Evolutionary conservation across 2,797 vertebrate species (phyloP).

Genomic region (Sphenopsis melanotis): DNA sequence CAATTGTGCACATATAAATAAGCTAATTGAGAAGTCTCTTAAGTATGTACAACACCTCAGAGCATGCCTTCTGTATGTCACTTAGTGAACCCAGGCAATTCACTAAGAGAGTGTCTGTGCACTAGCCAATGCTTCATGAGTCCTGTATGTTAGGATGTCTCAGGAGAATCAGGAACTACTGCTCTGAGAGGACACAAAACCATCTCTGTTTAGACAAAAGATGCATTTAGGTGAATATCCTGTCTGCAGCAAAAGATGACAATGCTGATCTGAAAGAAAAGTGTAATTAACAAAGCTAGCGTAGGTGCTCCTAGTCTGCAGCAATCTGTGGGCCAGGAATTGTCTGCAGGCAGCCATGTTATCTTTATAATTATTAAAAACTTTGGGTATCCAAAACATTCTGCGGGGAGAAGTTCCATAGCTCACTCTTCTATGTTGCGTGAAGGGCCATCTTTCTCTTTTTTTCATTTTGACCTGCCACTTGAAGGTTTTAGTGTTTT

Average conservation of each 20-base stretch:
- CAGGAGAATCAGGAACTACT: background rate
- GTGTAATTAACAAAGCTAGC: background rate
- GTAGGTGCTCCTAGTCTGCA: background rate
- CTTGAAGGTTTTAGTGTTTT: background rate
- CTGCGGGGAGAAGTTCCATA: background rate
- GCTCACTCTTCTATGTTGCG: background rate
- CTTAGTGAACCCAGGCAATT: background rate
- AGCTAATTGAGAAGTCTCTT: background rate
- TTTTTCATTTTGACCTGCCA: background rate
- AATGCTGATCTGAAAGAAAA: background rate
- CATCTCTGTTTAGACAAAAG: background rate
- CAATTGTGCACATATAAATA: background rate
- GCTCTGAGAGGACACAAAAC: background rate
- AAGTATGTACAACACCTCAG: background rate
- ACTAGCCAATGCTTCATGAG: background rate
- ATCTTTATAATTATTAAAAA: background rate
- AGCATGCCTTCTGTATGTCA: background rate
- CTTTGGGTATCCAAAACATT: background rate
- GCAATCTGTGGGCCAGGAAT: background rate
- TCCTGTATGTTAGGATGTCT: background rate
- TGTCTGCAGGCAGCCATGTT: background rate
- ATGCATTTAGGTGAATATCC: background rate
- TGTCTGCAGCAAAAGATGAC: background rate
- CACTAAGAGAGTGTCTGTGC: background rate
- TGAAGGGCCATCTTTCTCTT: background rate